Evolutionary conservation across 1,140 invertebrate species (phyloP), one percentile per base, ranked within the genome.

Genomic region (Sycophaga agraensis): DNA sequence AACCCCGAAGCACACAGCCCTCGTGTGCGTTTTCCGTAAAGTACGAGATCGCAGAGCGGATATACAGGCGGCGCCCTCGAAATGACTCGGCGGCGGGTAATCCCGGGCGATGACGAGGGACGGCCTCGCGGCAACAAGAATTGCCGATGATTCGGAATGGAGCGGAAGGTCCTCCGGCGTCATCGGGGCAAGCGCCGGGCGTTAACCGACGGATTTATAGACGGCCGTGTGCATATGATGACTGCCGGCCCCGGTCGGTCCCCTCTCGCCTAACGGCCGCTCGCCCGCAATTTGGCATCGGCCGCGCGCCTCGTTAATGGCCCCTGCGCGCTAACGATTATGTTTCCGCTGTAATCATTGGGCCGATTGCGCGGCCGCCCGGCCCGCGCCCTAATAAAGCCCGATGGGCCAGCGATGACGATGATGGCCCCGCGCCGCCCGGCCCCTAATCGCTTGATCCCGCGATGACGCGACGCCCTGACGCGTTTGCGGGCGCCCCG

Each of bases 291-390:
- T 79, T 78, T 77, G 67, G 69, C 71, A 70, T 68, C 67, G 71
- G 24, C 11, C 28, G 39, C 26, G 72, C 72, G 70, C 67, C 74
- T 74, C 74, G 76, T 78, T 74, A 75, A 79, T 77, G 74, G 76
- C 64, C 71, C 68, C 71, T 78, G 70, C 67, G 68, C 69, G 74
- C 69, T 78, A 80, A 80, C 76, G 78, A 78, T 80, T 77, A 80
- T 77, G 75, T 75, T 74, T 78, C 71, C 73, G 77, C 66, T 77
- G 73, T 80, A 77, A 80, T 80, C 77, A 76, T 76, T 67, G 70
- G 66, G 73, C 70, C 75, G 77, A 79, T 78, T 76, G 75, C 77
- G 66, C 63, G 59, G 65, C 70, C 76, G 77, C 70, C 72, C 73
- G 12, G 14, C 28, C 2, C 8, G 7, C 69, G 66, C 68, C 69